phyloP scores from a whole-genome alignment of 1,140 invertebrate species.

The Bombus balteatus region DNA sequence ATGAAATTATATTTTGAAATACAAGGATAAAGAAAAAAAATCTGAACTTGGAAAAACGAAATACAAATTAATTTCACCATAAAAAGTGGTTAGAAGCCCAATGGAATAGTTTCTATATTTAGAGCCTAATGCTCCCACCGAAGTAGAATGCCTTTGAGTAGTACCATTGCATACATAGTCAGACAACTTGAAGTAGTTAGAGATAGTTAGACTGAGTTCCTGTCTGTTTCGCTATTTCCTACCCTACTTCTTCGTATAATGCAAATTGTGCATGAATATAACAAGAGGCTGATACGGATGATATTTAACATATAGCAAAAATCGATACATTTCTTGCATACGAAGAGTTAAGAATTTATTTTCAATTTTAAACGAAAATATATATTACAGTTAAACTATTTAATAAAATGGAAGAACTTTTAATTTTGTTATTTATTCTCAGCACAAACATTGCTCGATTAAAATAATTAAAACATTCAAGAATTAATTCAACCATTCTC shows the following conservation, averaged over 20 bases:
- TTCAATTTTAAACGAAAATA: too few species aligned
- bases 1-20: neutral
- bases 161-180: constrained; percentile 13
- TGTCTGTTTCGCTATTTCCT: constrained; percentile 16
- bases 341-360: too few species aligned
- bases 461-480: too few species aligned
- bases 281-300: neutral
- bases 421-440: too few species aligned
- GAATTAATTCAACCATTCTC: too few species aligned
- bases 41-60: neutral
- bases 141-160: constrained; percentile 13
- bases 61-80: neutral
- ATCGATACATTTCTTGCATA: neutral
- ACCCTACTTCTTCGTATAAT: neutral
- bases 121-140: neutral
- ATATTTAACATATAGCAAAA: neutral
- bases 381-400: too few species aligned
- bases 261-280: neutral
- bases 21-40: neutral
- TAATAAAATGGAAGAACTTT: too few species aligned
- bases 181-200: constrained; percentile 22
- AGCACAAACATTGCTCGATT: too few species aligned
- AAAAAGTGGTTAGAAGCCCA: neutral
- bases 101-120: neutral
- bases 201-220: neutral